Evolutionary conservation across 2,113 vertebrate genomes (phyloP).

Genomic region (Kobus ellipsiprymnus): DNA sequence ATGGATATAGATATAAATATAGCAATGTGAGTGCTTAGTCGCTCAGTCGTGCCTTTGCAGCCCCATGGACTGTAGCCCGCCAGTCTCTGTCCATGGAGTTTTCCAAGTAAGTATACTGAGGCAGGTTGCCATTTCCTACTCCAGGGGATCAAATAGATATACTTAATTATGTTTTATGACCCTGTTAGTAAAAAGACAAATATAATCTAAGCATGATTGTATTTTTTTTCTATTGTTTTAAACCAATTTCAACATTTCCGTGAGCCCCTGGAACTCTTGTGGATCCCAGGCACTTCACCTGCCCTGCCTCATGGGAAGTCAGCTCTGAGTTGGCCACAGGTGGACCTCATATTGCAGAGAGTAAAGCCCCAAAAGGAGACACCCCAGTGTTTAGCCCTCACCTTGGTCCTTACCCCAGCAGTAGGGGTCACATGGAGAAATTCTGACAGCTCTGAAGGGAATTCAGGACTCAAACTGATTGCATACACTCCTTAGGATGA

Average conservation of each 20-base stretch:
- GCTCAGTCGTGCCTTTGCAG: background rate
- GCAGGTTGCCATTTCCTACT: background rate
- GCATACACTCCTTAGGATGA: background rate
- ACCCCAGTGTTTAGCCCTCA: background rate
- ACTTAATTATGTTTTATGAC: background rate
- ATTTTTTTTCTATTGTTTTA: background rate
- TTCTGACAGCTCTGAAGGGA: background rate
- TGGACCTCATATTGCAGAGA: background rate
- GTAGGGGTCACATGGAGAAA: too few relatives aligned
- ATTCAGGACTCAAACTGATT: background rate
- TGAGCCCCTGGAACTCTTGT: background rate
- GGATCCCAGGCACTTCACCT: background rate
- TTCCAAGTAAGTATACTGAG: background rate
- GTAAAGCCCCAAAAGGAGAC: background rate
- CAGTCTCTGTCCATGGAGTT: background rate
- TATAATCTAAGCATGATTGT: background rate
- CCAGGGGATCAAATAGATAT: background rate
- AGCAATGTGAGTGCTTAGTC: background rate
- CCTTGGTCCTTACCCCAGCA: background rate
- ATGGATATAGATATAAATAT: background rate
- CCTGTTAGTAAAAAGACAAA: background rate
- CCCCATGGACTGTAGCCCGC: background rate
- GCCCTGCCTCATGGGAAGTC: background rate
- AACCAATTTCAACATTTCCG: background rate
- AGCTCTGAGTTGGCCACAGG: accelerated